These are phyloP conservation scores for Elgaria multicarinata DNA, from an alignment of 2,113 vertebrate genomes.

Conservation along the genomic window DNA sequence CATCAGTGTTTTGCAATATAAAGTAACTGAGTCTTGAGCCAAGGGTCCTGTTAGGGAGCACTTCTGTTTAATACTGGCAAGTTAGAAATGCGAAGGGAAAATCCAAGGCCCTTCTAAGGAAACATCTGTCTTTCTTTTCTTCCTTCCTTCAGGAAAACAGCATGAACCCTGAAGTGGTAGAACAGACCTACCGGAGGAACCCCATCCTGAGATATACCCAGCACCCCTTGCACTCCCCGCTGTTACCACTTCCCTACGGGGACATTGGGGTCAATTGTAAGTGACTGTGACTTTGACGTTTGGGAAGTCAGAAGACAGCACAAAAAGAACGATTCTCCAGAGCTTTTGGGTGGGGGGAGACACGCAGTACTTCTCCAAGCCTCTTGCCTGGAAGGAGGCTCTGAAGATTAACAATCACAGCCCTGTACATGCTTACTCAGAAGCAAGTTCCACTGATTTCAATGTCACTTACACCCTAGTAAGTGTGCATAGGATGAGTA, in stretches of 20 bases:
- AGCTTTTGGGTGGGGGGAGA: no score
- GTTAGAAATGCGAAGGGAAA: accelerated
- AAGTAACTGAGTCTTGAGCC: background rate
- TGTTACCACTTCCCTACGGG: slow-evolving; percentile 89
- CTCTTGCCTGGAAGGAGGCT: background rate
- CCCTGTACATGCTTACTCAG: background rate
- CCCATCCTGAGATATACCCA: slow-evolving; percentile 93
- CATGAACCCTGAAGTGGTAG: slow-evolving; percentile 88
- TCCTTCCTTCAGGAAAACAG: slow-evolving; percentile 84
- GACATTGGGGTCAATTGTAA: slow-evolving; percentile 85
- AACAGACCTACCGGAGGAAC: slow-evolving; percentile 91
- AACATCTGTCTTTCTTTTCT: background rate
- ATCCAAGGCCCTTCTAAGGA: background rate
- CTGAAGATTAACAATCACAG: background rate
- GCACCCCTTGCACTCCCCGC: slow-evolving; percentile 90
- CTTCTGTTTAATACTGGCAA: slow-evolving; percentile 9
- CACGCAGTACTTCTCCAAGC: background rate
- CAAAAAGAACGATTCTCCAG: background rate
- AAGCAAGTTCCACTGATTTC: background rate
- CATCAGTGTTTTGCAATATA: background rate
- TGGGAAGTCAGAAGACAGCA: background rate
- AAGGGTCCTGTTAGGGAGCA: background rate
- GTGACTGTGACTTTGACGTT: slow-evolving; percentile 43
- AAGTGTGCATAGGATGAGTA: no score
- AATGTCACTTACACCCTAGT: background rate